These are phyloP conservation scores for Epizoanthus rinbou DNA, from an alignment of 92 coral and sea anemone genomes.

Conservation along the genomic window DNA sequence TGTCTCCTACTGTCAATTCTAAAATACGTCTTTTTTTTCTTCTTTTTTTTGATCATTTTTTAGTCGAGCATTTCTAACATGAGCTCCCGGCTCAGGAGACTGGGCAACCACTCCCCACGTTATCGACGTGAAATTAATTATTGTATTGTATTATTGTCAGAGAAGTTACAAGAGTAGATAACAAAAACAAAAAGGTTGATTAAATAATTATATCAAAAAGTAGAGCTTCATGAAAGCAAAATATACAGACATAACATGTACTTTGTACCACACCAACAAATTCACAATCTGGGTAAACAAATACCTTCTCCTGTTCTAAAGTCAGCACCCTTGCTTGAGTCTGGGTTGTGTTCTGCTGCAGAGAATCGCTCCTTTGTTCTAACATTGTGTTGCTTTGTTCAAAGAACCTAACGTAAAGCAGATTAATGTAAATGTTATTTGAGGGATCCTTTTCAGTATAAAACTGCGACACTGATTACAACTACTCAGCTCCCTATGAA, in stretches of 20 bases:
- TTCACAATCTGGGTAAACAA: not conserved
- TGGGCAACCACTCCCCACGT: no score
- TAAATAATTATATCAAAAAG: no score
- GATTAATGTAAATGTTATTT: not conserved
- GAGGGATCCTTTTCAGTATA: not conserved
- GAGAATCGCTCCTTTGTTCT: conserved; percentile 94
- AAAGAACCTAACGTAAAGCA: conserved; percentile 70
- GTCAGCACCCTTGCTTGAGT: conserved; percentile 86
- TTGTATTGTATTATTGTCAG: no score
- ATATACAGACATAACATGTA: not conserved
- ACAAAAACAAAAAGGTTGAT: no score
- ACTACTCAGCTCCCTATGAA: no score
- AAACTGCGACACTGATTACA: not conserved
- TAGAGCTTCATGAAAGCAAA: not conserved
- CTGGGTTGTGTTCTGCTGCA: conserved; percentile 88
- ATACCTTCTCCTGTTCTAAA: conserved; percentile 93
- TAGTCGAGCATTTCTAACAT: no score
- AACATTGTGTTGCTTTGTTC: conserved; percentile 96
- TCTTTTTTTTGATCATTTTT: no score
- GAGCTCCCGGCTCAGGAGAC: no score
- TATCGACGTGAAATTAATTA: no score
- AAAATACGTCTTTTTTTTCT: no score
- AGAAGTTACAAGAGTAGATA: no score
- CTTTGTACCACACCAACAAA: not conserved
- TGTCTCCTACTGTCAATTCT: no score